Base-by-base conservation (phyloP, 2,113 vertebrate species). In the Alligator mississippiensis region DNA sequence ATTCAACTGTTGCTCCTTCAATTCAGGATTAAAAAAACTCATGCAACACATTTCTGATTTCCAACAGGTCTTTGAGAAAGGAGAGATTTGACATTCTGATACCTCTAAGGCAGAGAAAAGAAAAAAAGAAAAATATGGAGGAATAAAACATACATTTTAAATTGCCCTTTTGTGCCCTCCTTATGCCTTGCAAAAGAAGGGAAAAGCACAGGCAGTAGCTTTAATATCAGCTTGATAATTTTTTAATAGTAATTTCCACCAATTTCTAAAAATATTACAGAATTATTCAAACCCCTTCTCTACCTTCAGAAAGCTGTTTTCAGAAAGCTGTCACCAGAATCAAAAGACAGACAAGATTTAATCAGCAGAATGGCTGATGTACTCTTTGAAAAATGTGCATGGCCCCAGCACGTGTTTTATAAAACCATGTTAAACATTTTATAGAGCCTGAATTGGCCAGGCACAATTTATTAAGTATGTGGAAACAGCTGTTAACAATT, bases 401-500 rank as follows among this genome's bases (percentile, higher is more conserved):
- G 6, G 82, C 64, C 80, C 57, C 64, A 47, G 34, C 84, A 79
- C 77, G 77, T 75, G 59, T 87, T 93, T 94, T 89, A 86, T 93
- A 90, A 96, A 96, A 89, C 88, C 90, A 59, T 74, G 78, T 84
- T 93, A 94, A 93, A 96, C 27, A 88, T 78, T 96, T 96, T 96
- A 96, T 94, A 93, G 92, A 96, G 90, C 90, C 89, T 93, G 82
- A 96, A 92, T 89, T 93, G 82, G 94, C 87, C 15, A 2, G 76
- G 93, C 88, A 90, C 85, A 96, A 87, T 96, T 94, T 82, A 96
- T 96, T 82, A 96, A 96, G 83, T 89, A 78, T 96, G 89, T 95
- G 78, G 94, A 94, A 95, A 96, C 96, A 97, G 96, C 95, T 96
- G 96, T 66, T 93, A 93, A 94, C 78, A 95, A 94, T 96, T 96